These are phyloP conservation scores for Bovichtus variegatus DNA, from an alignment of 2,797 vertebrate species.

Conservation along the genomic window DNA sequence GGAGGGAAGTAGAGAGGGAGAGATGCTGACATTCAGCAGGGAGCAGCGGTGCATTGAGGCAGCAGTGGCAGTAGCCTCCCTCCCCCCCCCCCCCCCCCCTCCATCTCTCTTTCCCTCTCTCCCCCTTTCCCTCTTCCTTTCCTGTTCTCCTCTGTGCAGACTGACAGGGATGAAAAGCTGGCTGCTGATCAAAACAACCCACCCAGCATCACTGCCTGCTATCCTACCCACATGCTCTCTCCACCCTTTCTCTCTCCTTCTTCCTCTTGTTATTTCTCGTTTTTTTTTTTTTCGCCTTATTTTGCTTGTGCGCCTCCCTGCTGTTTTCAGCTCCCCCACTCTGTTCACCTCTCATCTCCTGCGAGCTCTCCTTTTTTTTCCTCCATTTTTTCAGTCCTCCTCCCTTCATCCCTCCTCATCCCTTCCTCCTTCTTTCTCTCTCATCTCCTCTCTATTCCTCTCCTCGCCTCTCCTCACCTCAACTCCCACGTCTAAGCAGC, in stretches of 20 bases:
- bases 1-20: slow-evolving; percentile 24
- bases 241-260: slow-evolving; percentile 46
- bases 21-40: slow-evolving; percentile 80
- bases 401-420: slow-evolving; percentile 63
- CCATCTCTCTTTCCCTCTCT: slow-evolving; percentile 37
- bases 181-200: slow-evolving; percentile 86
- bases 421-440: slow-evolving; percentile 47
- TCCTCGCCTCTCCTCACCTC: slow-evolving; percentile 67
- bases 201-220: slow-evolving; percentile 73
- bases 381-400: slow-evolving; percentile 56
- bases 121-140: slow-evolving; percentile 37
- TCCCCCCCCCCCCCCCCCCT: slow-evolving; percentile 30
- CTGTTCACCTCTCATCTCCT: slow-evolving; percentile 73
- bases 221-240: slow-evolving; percentile 61
- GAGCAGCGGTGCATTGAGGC: slow-evolving; percentile 81
- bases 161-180: slow-evolving; percentile 82
- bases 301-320: slow-evolving; percentile 59
- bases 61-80: slow-evolving; percentile 68
- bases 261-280: slow-evolving; percentile 63
- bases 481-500: slow-evolving; percentile 81
- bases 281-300: slow-evolving; percentile 11
- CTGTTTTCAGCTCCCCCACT: slow-evolving; percentile 66
- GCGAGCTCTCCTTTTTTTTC: slow-evolving; percentile 60
- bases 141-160: slow-evolving; percentile 74
- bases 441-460: slow-evolving; percentile 57